These are phyloP conservation scores for Fregata magnificens DNA, from an alignment of 2,113 vertebrate species.

Conservation along the genomic window DNA sequence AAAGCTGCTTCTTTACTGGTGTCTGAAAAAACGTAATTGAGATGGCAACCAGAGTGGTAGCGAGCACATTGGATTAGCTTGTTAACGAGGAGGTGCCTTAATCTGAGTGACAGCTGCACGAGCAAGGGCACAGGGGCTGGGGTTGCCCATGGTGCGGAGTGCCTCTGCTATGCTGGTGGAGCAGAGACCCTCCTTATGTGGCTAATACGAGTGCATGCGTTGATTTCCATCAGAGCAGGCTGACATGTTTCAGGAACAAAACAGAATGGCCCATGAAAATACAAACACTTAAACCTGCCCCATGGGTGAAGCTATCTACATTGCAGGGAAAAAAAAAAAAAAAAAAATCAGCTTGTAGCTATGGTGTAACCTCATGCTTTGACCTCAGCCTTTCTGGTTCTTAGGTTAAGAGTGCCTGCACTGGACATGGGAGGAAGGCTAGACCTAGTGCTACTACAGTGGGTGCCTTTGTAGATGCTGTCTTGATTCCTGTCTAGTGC, in stretches of 20 bases:
- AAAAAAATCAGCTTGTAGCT: not conserved
- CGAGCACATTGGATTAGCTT: not conserved
- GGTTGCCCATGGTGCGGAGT: not conserved
- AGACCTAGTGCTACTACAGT: not conserved
- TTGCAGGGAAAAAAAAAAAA: not conserved
- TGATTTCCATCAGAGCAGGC: not conserved
- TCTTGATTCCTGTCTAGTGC: not conserved
- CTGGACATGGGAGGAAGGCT: not conserved
- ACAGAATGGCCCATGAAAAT: not conserved
- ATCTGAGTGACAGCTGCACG: not conserved
- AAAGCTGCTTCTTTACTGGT: not conserved
- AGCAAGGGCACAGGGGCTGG: not conserved
- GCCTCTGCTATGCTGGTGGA: not conserved
- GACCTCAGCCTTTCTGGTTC: not conserved
- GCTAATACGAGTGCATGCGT: rapidly evolving
- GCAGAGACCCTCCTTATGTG: not conserved
- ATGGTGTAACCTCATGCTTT: not conserved
- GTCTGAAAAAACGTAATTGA: not conserved
- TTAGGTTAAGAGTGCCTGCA: too few relatives aligned
- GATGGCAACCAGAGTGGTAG: not conserved
- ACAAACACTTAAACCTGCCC: not conserved
- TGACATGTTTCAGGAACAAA: not conserved
- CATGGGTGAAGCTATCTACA: not conserved
- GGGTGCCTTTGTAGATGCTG: not conserved
- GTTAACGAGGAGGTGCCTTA: not conserved